Evolutionary conservation across 2,888 invertebrate species (phyloP), one percentile per base, ranked within the genome.

Genomic region (Pseudococcus viburni): DNA sequence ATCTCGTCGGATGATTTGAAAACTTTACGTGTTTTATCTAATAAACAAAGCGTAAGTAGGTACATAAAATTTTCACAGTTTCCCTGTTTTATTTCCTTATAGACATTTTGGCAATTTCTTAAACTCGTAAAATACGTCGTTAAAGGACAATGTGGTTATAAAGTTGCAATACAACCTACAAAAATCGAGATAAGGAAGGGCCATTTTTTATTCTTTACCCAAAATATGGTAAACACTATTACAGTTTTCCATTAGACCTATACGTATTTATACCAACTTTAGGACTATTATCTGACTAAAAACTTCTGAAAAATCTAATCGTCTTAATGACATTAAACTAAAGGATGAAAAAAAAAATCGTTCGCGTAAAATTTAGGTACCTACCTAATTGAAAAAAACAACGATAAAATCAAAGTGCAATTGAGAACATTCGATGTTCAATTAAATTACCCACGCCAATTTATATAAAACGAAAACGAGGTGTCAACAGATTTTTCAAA

Each of bases 221-320:
- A 51, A 51, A 51, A 51, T 51, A 51, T 51, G 48, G 48, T 51
- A 51, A 51, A 51, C 11, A 51, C 48, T 15, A 51, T 12, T 51
- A 51, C 48, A 51, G 15, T 51, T 51, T 51, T 51, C 48, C 48
- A 51, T 51, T 51, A 51, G 15, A 15, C 48, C 48, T 51, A 12
- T 51, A 51, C 11, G 48, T 5, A 46, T 15, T 51, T 42, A 42
- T 42, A 42, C 42, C 42, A 42, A 7, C 42, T 51, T 51, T 51
- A 51, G 48, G 15, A 15, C 12, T 51, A 51, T 12, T 12, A 51
- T 64, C 64, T 9, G 12, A 51, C 48, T 15, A 12, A 51, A 51
- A 51, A 51, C 11, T 51, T 51, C 48, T 51, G 12, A 51, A 51
- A 42, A 42, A 83, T 19, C 46, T 46, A 83, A 83, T 83, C 80